phyloP scores from a whole-genome alignment of 1,140 invertebrate genomes.

The Ditylenchus dipsaci region DNA sequence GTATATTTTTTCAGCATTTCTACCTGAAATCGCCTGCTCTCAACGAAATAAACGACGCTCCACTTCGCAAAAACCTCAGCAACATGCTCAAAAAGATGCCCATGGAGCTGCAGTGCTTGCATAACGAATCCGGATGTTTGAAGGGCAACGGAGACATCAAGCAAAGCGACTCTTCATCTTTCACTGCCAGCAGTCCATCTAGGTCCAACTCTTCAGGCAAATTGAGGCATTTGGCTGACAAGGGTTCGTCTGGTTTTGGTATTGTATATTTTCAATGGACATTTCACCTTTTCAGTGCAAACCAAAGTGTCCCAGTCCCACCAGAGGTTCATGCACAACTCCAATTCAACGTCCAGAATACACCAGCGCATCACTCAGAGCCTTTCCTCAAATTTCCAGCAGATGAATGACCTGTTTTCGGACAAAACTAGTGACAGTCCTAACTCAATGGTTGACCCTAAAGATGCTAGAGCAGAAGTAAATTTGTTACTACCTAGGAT shows the following conservation, averaged over 20 bases:
- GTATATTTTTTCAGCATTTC: slow-evolving; percentile 33
- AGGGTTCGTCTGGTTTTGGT: neutral
- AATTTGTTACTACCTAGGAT: too few relatives aligned
- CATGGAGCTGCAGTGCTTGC: slow-evolving; percentile 15
- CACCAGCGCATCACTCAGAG: neutral
- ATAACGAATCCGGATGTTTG: neutral
- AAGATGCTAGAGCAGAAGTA: too few relatives aligned
- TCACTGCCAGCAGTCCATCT: neutral
- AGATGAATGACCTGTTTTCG: too few relatives aligned
- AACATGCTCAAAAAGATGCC: slow-evolving; percentile 31
- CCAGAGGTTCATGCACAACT: slow-evolving; percentile 35
- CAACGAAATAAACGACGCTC: slow-evolving; percentile 35
- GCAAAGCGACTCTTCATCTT: slow-evolving; percentile 1
- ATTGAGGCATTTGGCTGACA: slow-evolving; percentile 38
- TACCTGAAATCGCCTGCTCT: slow-evolving; percentile 34
- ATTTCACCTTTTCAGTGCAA: slow-evolving; percentile 47
- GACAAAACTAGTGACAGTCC: too few relatives aligned
- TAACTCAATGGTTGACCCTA: too few relatives aligned
- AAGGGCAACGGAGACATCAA: neutral
- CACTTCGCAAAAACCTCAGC: slow-evolving; percentile 37
- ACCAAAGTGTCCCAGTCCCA: slow-evolving; percentile 34
- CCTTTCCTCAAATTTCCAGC: too few relatives aligned
- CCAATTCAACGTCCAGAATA: slow-evolving; percentile 15
- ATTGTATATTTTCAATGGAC: too few relatives aligned
- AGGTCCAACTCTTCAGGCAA: slow-evolving; percentile 15